A percentile compares a stretch with the other conserved stretches of the same genome.
Evolutionary conservation across 2,888 invertebrate genomes (phyloP).

Genomic region (Lepidocyrtoides sp.): DNA sequence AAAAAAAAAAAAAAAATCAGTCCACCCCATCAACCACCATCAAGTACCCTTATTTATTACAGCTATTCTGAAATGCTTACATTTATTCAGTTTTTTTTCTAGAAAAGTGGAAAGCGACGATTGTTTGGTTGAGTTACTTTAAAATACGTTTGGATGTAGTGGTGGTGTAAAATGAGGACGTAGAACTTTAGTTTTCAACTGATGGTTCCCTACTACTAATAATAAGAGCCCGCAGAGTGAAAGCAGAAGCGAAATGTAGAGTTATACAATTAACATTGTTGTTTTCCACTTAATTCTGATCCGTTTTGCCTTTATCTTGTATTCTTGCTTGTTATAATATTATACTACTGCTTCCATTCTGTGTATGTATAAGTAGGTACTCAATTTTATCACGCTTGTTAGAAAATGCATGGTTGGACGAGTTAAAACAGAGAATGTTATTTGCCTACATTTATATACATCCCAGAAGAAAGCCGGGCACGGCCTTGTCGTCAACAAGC

Average conservation of each 20-base stretch:
- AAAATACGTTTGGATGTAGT: too few relatives aligned
- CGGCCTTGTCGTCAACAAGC: neutral
- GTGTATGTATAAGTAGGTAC: neutral
- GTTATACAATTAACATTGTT: neutral
- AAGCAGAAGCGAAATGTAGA: neutral
- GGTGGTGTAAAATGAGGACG: neutral
- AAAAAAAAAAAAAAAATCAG: neutral
- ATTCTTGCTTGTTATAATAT: too few relatives aligned
- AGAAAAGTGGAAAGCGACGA: too few relatives aligned
- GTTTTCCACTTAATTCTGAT: slow-evolving; percentile 21
- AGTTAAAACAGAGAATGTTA: too few relatives aligned
- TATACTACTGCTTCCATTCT: slow-evolving; percentile 49
- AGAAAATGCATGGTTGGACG: too few relatives aligned
- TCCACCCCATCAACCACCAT: too few relatives aligned
- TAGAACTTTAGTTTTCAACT: neutral
- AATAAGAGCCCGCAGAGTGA: slow-evolving; percentile 1
- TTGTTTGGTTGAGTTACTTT: too few relatives aligned
- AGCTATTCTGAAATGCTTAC: too few relatives aligned
- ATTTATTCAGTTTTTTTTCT: too few relatives aligned
- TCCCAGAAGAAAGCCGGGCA: neutral
- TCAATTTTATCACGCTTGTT: neutral
- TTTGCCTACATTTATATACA: neutral
- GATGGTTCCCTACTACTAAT: too few relatives aligned
- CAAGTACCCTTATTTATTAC: neutral
- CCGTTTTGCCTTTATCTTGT: slow-evolving; percentile 51